Evolutionary conservation across 2,888 invertebrate genomes (phyloP).

Genomic region (Ceriagrion tenellum): DNA sequence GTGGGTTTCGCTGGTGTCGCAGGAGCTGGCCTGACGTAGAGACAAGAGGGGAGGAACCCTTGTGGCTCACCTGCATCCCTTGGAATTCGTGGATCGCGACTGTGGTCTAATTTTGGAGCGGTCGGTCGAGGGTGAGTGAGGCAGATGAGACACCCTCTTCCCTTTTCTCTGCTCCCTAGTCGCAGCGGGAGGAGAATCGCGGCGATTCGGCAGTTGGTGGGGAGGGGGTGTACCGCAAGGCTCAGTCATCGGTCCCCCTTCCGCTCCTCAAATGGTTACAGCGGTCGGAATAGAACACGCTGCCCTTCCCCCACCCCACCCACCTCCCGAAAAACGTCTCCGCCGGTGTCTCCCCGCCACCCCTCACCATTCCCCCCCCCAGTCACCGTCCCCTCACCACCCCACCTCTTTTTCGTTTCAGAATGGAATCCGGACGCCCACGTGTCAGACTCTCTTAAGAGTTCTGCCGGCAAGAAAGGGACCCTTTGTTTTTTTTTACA

Average conservation of each 20-base stretch:
- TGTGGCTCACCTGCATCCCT: constrained; percentile 63
- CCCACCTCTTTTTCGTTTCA: constrained; percentile 28
- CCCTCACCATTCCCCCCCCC: too few species aligned
- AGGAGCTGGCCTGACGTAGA: not conserved
- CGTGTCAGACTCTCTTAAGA: not conserved
- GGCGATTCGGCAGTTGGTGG: constrained; percentile 41
- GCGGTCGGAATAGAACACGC: constrained; percentile 45
- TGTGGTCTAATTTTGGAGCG: constrained; percentile 46
- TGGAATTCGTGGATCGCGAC: constrained; percentile 66
- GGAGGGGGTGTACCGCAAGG: constrained; percentile 28
- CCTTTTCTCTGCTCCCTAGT: not conserved
- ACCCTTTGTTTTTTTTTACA: constrained; percentile 33
- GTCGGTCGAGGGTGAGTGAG: constrained; percentile 30
- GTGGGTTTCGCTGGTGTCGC: not conserved
- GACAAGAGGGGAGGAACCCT: not conserved
- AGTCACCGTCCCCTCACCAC: not conserved
- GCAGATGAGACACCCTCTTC: constrained; percentile 21
- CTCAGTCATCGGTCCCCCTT: constrained; percentile 45
- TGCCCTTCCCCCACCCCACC: not conserved
- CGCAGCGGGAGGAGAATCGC: constrained; percentile 35
- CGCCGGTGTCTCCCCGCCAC: not conserved
- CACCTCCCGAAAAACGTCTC: not conserved
- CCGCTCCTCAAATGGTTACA: constrained; percentile 53
- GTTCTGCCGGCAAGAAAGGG: constrained; percentile 17
- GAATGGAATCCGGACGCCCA: constrained; percentile 59